Evolutionary conservation across 2,113 vertebrate species (phyloP), one percentile per base, ranked within the genome.

Genomic region (Coracopsis vasa): DNA sequence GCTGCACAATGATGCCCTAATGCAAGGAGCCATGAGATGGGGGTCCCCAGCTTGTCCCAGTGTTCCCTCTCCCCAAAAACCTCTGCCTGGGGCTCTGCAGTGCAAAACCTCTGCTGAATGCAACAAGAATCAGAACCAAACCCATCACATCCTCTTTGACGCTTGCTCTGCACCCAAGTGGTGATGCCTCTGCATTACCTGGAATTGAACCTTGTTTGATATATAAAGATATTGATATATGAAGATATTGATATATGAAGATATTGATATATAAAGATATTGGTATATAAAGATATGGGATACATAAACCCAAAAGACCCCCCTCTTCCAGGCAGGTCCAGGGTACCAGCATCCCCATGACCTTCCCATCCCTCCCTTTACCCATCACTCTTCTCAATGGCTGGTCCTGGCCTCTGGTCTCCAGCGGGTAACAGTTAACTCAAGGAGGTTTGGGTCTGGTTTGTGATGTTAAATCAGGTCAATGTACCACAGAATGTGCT

Each of bases 401-500:
- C 58, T 2, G 0, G 20, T n/a, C n/a, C 58, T 23, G 15, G 25
- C 25, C 42, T 24, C 35, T 6, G 3, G 14, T 66, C 62, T 50
- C 44, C 37, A 7, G 13, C 6, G 65, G 78, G 53, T 47, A 20
- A 53, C 6, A 2, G 39, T 54, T 80, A 78, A 71, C 33, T 27
- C 15, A 2, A 41, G 64, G 39, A 90, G 64, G 13, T 80, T 94
- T 74, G 28, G 16, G 29, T 90, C 85, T 80, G 37, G 35, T 88
- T 80, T 25, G 62, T 80, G 39, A 86, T 90, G 92, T 92, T 83
- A 92, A 92, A 89, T 60, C 35, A 95, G 95, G 94, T 95, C 91
- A 94, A 27, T 4, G 29, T 47, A 80, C 96, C 80, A 6, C 91
- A 87, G 50, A 94, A 92, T 54, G 15, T 81, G 45, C 75, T 95